A percentile compares a stretch with the other conserved stretches of the same genome.
Conservation (phyloP, 2,888 invertebrate genomes). For the Perithous albicinctus region DNA sequence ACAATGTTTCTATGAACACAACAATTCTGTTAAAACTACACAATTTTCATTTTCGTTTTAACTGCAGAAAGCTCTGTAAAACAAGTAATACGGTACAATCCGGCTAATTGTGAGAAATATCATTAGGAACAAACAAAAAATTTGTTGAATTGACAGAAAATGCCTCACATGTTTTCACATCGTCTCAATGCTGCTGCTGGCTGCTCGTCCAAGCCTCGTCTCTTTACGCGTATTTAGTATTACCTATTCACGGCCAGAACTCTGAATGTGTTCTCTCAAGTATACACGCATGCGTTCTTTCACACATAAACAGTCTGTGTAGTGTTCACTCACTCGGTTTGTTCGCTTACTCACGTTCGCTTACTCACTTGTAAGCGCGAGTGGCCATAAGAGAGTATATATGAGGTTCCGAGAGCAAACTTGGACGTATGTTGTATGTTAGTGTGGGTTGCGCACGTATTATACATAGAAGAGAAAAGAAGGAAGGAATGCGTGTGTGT, state of each 20-base stretch:
- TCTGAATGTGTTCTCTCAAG: slow-evolving; percentile 23
- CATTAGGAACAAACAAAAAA: too few species aligned
- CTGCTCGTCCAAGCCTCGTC: slow-evolving; percentile 15
- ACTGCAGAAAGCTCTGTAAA: too few species aligned
- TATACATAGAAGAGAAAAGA: slow-evolving; percentile 6
- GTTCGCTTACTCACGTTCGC: too few species aligned
- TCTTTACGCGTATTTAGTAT: slow-evolving; percentile 58
- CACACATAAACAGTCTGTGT: slow-evolving; percentile 1
- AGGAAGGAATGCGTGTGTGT: slow-evolving; percentile 69
- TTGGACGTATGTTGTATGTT: slow-evolving; percentile 14
- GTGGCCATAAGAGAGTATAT: background rate
- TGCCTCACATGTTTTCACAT: too few species aligned
- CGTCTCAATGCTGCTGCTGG: background rate
- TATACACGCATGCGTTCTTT: background rate
- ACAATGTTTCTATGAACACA: too few species aligned
- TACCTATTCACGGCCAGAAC: slow-evolving; percentile 72
- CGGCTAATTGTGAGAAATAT: too few species aligned
- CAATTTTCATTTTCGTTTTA: too few species aligned
- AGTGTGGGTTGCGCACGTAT: background rate
- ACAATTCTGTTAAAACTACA: too few species aligned
- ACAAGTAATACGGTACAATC: too few species aligned
- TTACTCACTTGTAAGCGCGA: slow-evolving; percentile 12
- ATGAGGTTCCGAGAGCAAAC: slow-evolving; percentile 8
- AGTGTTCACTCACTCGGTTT: slow-evolving; percentile 4
- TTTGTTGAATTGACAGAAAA: too few species aligned